Percentiles rank a stretch among this genome's conserved stretches.
phyloP scores from a whole-genome alignment of 2,888 invertebrate species.

The Drosophila nr. perissopoda region DNA sequence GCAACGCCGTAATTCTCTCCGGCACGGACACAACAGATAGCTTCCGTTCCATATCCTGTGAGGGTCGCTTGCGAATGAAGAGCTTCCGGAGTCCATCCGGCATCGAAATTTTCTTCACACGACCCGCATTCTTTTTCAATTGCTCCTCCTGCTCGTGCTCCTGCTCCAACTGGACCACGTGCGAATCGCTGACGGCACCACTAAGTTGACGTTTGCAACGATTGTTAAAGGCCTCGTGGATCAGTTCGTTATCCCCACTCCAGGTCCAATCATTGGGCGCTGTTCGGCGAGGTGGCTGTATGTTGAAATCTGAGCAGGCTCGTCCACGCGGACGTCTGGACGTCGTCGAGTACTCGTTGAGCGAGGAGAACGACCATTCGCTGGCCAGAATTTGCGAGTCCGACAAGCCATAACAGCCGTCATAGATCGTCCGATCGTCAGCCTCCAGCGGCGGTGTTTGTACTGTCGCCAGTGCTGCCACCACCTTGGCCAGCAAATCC shows the following conservation, averaged over 20 bases:
- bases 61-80: slow-evolving; percentile 81
- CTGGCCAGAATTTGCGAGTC: slow-evolving; percentile 91
- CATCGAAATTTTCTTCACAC: slow-evolving; percentile 83
- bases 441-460: slow-evolving; percentile 85
- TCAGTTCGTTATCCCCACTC: slow-evolving; percentile 85
- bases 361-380: slow-evolving; percentile 87
- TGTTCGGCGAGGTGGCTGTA: slow-evolving; percentile 71
- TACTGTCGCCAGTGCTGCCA: slow-evolving; percentile 90
- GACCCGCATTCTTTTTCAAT: slow-evolving; percentile 57
- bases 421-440: slow-evolving; percentile 81
- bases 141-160: slow-evolving; percentile 65
- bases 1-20: slow-evolving; percentile 66
- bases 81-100: slow-evolving; percentile 83
- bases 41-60: slow-evolving; percentile 81
- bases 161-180: slow-evolving; percentile 74
- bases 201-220: slow-evolving; percentile 75
- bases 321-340: slow-evolving; percentile 85
- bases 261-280: slow-evolving; percentile 85
- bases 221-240: slow-evolving; percentile 84
- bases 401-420: slow-evolving; percentile 89
- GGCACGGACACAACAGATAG: slow-evolving; percentile 82
- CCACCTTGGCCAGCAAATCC: slow-evolving; percentile 91
- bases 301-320: slow-evolving; percentile 87
- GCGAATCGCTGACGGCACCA: slow-evolving; percentile 66
- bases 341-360: slow-evolving; percentile 69